Evolutionary conservation across 23 tunicate genomes (phyloP).

Genomic region (Botrylloides violaceus): DNA sequence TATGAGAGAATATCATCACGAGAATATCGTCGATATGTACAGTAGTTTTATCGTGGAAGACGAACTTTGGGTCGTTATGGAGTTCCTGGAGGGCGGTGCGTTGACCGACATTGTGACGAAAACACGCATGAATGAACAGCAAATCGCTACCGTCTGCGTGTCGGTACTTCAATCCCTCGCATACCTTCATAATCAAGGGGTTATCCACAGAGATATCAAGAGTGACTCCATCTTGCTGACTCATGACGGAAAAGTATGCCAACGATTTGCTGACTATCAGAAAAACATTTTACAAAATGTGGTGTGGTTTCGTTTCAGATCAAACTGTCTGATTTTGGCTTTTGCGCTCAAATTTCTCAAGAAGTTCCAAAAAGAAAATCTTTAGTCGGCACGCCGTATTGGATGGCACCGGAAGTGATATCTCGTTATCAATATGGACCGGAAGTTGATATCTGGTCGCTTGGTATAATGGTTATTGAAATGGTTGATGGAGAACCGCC

Average conservation of each 20-base stretch:
- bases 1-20: constrained; percentile 95
- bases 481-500: constrained; percentile 99
- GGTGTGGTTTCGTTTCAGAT: constrained; percentile 26
- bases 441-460: constrained; percentile 98
- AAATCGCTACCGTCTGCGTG: constrained; percentile 94
- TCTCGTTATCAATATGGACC: constrained; percentile 85
- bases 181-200: constrained; percentile 79
- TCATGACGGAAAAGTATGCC: constrained; percentile 50
- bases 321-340: constrained; percentile 95
- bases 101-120: constrained; percentile 92
- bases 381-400: constrained; percentile 97
- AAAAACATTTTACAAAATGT: neutral
- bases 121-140: constrained; percentile 76
- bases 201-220: constrained; percentile 94
- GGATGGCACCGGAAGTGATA: constrained; percentile 99
- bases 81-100: constrained; percentile 91
- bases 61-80: constrained; percentile 99
- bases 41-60: constrained; percentile 81
- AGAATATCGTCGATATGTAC: constrained; percentile 95
- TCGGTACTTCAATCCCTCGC: constrained; percentile 85
- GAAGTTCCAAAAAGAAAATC: constrained; percentile 97
- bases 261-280: neutral
- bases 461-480: constrained; percentile 97
- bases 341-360: constrained; percentile 91
- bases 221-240: constrained; percentile 90